Evolutionary conservation across 2,797 vertebrate species (phyloP).

Genomic region (Holocentrus rufus): DNA sequence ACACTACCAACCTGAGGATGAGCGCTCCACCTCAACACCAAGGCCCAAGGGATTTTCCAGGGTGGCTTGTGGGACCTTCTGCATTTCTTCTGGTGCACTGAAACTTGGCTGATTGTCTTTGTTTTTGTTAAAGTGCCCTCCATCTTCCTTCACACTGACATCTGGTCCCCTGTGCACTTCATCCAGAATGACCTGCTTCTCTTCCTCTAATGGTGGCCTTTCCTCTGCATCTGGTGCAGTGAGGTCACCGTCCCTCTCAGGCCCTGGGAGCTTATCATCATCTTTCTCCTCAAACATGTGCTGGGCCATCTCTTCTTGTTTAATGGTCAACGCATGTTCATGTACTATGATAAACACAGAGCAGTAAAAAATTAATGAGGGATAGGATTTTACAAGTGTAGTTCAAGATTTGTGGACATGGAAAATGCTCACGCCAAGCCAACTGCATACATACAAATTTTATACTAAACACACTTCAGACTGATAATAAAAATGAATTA

Average conservation of each 20-base stretch:
- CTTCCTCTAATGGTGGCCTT: constrained; percentile 18
- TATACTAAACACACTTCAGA: neutral
- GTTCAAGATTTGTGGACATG: neutral
- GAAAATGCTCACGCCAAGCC: neutral
- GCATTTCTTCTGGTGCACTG: constrained; percentile 68
- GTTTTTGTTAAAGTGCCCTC: constrained; percentile 79
- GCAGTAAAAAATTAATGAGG: neutral
- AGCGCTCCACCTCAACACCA: constrained; percentile 68
- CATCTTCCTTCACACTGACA: constrained; percentile 72
- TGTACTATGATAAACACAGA: constrained; percentile 35
- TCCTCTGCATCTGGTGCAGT: constrained; percentile 42
- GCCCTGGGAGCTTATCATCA: constrained; percentile 10
- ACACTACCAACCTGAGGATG: constrained; percentile 74
- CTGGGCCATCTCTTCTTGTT: constrained; percentile 16
- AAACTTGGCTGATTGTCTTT: constrained; percentile 75
- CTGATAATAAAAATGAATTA: constrained; percentile 54
- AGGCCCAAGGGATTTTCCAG: constrained; percentile 74
- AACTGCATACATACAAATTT: neutral
- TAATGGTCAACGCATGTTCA: constrained; percentile 30
- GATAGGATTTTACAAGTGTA: neutral
- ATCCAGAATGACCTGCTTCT: constrained; percentile 49
- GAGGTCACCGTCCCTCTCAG: constrained; percentile 35
- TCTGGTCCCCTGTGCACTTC: constrained; percentile 54
- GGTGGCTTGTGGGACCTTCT: constrained; percentile 74
- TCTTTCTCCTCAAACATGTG: constrained; percentile 27